These are phyloP conservation scores for Heliconius hermathena DNA, from an alignment of 1,140 invertebrate genomes.

Conservation along the genomic window DNA sequence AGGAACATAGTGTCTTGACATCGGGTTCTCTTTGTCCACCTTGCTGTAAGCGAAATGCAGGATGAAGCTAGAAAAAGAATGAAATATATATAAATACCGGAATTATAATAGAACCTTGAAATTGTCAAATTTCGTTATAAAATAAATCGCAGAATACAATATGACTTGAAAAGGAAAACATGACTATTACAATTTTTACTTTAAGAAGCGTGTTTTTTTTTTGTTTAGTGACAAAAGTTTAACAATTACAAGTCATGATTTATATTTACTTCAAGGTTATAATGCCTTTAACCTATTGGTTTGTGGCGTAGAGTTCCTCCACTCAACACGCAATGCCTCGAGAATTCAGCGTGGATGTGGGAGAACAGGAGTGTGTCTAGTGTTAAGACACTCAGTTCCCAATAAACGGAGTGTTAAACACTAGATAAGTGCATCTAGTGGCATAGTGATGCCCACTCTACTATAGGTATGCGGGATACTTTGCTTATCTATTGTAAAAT, in stretches of 20 bases:
- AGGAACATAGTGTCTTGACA: not conserved
- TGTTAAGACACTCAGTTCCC: no score
- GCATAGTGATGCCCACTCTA: no score
- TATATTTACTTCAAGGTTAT: not conserved
- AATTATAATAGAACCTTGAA: constrained; percentile 34
- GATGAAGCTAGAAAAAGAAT: not conserved
- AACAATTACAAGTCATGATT: not conserved
- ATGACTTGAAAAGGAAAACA: not conserved
- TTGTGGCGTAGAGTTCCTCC: not conserved
- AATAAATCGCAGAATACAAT: constrained; percentile 3
- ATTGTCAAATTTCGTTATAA: not conserved
- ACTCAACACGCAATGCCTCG: no score
- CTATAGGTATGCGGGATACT: not conserved
- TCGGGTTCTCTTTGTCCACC: not conserved
- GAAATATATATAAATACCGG: constrained; percentile 25
- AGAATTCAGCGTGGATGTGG: no score
- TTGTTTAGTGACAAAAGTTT: not conserved
- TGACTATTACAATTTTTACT: not conserved
- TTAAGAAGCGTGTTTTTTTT: not conserved
- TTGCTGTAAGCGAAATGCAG: no score
- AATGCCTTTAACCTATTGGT: not conserved
- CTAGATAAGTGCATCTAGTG: no score
- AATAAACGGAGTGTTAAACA: no score
- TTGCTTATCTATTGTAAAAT: no score
- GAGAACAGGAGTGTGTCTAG: no score